These are phyloP conservation scores for Anomalospiza imberbis DNA, from an alignment of 2,797 vertebrate species.

Conservation along the genomic window DNA sequence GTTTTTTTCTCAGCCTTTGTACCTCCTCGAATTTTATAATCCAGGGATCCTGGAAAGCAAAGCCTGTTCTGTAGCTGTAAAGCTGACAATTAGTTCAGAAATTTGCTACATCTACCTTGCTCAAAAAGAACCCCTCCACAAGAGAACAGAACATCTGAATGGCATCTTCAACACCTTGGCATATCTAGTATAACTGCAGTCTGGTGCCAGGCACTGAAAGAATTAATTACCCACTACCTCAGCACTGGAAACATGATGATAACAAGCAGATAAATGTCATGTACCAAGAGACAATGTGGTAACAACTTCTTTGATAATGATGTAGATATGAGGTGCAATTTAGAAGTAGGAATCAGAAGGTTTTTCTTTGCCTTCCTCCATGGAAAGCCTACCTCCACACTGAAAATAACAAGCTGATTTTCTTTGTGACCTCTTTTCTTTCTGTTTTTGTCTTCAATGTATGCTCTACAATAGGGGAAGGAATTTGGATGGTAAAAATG, in stretches of 20 bases:
- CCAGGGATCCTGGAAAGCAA: neutral
- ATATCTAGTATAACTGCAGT: neutral
- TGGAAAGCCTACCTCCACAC: neutral
- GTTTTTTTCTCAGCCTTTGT: neutral
- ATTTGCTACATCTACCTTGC: neutral
- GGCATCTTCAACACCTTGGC: conserved; percentile 17
- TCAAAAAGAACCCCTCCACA: neutral
- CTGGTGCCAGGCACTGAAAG: conserved; percentile 1
- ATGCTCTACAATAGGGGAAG: neutral
- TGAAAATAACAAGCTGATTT: neutral
- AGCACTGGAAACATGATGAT: conserved; percentile 23
- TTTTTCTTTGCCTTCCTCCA: neutral
- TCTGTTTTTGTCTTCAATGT: neutral
- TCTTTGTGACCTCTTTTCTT: neutral
- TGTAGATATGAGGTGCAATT: neutral
- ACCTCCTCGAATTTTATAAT: neutral
- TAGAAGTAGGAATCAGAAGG: neutral
- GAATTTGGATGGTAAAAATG: neutral
- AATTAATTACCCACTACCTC: conserved; percentile 42
- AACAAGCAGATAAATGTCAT: conserved; percentile 52
- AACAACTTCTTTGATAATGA: conserved; percentile 34
- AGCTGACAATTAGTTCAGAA: conserved; percentile 5
- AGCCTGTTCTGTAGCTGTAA: neutral
- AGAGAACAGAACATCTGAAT: conserved; percentile 17
- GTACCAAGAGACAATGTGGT: neutral